Evolutionary conservation across 2,888 invertebrate species (phyloP), one percentile per base, ranked within the genome.

Genomic region (Tiphia femorata): DNA sequence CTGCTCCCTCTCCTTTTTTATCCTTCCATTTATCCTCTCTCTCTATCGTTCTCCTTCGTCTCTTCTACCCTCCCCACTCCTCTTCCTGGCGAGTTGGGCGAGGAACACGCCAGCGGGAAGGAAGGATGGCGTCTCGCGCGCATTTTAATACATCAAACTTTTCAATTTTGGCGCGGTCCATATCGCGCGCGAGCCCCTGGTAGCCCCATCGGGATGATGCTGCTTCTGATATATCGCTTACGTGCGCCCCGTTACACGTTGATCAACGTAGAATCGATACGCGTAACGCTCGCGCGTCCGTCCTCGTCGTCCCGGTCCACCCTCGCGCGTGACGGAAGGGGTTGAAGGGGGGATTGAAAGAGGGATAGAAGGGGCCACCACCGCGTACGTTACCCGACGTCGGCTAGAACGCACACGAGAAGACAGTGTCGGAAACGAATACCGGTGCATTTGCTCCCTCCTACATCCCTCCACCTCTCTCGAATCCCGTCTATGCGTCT

Each of bases 91-190:
- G n/a, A n/a, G n/a, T n/a, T n/a, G n/a, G n/a, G n/a, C n/a, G n/a
- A n/a, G 6, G 25, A 25, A 47, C 16, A 35, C 19, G 25, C n/a
- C n/a, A n/a, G n/a, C 19, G 21, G 49, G 41, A 37, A 37, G 29
- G 46, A 52, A 49, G 27, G 47, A 20, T 33, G 19, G 40, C 16
- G 41, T 7, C 41, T 27, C 48, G 29, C 21, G 62, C 65, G 70
- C 72, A 76, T 77, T 78, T 78, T 76, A 77, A 79, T 79, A 76
- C 74, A 79, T 77, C 77, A 75, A 75, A 76, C 76, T 77, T 77
- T 78, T 79, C 79, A 79, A 79, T 79, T 79, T 76, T 75, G 75
- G 62, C 59, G 64, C 64, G 58, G 38, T 57, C 42, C 48, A 55
- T 64, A 64, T 65, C 64, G 62, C 53, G 58, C 33, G 49, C 35